Conservation (phyloP, 2,113 vertebrate species). For the Cettia cetti region DNA sequence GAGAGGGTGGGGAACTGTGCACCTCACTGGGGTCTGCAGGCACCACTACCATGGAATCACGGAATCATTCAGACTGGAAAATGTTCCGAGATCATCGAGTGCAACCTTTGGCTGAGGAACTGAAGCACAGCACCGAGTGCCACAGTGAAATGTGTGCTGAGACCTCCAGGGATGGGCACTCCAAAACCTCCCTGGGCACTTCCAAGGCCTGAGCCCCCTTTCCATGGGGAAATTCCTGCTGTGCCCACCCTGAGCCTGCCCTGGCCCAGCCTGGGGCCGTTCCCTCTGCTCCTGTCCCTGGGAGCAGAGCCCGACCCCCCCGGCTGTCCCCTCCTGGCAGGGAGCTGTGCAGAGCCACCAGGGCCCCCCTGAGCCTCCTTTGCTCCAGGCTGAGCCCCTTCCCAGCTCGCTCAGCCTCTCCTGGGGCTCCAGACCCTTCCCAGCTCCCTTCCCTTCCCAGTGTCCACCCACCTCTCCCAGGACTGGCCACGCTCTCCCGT, state of each 20-base stretch:
- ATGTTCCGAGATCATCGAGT: background rate
- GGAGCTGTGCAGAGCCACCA: too few relatives aligned
- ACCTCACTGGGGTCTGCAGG: background rate
- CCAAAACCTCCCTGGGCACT: background rate
- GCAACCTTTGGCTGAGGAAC: background rate
- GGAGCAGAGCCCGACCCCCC: too few relatives aligned
- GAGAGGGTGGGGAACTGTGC: too few relatives aligned
- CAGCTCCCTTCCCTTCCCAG: background rate
- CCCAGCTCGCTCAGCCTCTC: background rate
- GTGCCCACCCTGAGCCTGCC: too few relatives aligned
- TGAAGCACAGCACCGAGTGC: fast-evolving
- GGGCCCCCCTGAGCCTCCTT: too few relatives aligned
- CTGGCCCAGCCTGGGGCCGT: too few relatives aligned
- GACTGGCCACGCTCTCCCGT: background rate
- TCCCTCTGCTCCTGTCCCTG: too few relatives aligned
- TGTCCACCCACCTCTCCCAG: background rate
- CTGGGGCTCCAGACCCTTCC: background rate
- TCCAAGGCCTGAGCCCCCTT: too few relatives aligned
- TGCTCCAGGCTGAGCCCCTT: too few relatives aligned
- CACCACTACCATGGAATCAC: fast-evolving
- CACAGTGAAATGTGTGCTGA: background rate
- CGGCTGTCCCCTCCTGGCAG: too few relatives aligned
- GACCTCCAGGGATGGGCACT: background rate
- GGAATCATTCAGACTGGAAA: background rate
- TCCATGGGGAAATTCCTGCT: too few relatives aligned